These are phyloP conservation scores for Dascyllus trimaculatus DNA, from an alignment of 2,113 vertebrate genomes.

Conservation along the genomic window DNA sequence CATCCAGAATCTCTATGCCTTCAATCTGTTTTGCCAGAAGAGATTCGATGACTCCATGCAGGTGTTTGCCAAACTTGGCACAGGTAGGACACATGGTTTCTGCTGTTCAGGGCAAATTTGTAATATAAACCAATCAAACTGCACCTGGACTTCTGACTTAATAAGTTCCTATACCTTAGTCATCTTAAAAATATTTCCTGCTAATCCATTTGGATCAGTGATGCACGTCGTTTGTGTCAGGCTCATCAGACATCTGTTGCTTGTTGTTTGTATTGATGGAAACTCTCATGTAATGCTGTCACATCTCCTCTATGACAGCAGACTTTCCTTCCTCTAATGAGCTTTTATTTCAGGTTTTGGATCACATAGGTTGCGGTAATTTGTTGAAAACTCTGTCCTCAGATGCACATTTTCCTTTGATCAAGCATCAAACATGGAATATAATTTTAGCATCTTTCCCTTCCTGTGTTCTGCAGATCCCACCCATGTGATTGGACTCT, in stretches of 20 bases:
- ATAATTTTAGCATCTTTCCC: neutral
- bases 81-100: constrained; percentile 85
- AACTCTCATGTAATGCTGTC: neutral
- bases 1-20: constrained; percentile 98
- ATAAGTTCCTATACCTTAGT: neutral
- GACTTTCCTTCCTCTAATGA: constrained; percentile 5
- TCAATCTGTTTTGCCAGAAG: constrained; percentile 99
- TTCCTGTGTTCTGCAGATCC: constrained; percentile 87
- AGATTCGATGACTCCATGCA: constrained; percentile 99
- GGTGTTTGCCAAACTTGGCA: constrained; percentile 97
- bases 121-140: neutral
- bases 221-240: neutral
- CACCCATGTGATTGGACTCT: constrained; percentile 98
- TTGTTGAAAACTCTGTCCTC: neutral
- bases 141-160: too few species aligned
- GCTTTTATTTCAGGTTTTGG: neutral
- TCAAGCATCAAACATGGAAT: too few species aligned
- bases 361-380: too few species aligned
- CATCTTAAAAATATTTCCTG: neutral
- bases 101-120: neutral
- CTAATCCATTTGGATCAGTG: too few species aligned
- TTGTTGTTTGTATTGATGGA: neutral
- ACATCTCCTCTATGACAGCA: fast-evolving
- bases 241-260: neutral
- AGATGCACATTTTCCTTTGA: too few species aligned